Percentiles rank a stretch among this genome's conserved stretches.
Evolutionary conservation across 2,797 vertebrate genomes (phyloP).

Genomic region (Neomorphus geoffroyi): DNA sequence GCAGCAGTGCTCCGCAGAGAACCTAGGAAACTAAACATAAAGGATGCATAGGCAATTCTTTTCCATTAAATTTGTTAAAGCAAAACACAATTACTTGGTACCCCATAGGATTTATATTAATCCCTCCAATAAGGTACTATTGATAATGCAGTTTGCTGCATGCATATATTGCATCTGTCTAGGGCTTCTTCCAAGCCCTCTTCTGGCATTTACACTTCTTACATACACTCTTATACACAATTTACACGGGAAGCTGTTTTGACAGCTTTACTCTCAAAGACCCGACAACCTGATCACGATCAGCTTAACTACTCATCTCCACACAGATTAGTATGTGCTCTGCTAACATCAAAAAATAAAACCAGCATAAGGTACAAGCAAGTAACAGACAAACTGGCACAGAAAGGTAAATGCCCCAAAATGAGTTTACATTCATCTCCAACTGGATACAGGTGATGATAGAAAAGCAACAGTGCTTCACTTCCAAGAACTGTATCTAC

Average conservation of each 20-base stretch:
- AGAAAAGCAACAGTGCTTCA: not conserved
- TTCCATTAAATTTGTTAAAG: slow-evolving; percentile 71
- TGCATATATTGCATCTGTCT: slow-evolving; percentile 72
- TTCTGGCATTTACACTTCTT: slow-evolving; percentile 62
- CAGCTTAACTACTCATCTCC: slow-evolving; percentile 28
- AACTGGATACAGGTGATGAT: slow-evolving; percentile 70
- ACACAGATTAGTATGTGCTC: slow-evolving; percentile 54
- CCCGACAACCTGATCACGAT: slow-evolving; percentile 35
- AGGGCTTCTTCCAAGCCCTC: slow-evolving; percentile 50
- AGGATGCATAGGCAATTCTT: slow-evolving; percentile 71
- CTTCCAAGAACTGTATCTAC: slow-evolving; percentile 63
- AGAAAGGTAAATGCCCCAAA: slow-evolving; percentile 78
- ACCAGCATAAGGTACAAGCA: slow-evolving; percentile 66
- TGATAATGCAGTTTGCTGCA: slow-evolving; percentile 72
- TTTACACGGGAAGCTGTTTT: slow-evolving; percentile 63
- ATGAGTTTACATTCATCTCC: slow-evolving; percentile 78
- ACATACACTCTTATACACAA: slow-evolving; percentile 69
- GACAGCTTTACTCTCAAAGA: slow-evolving; percentile 64
- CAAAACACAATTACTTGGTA: slow-evolving; percentile 76
- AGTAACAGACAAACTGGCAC: slow-evolving; percentile 74
- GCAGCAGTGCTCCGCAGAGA: slow-evolving; percentile 49
- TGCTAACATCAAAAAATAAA: slow-evolving; percentile 70
- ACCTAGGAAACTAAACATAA: slow-evolving; percentile 71
- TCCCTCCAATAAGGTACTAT: slow-evolving; percentile 71
- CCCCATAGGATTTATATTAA: slow-evolving; percentile 73